Evolutionary conservation across 37 sponge, comb jelly and placozoan genomes (phyloP), one percentile per base, ranked within the genome.

Genomic region (Oscarella lobularis): DNA sequence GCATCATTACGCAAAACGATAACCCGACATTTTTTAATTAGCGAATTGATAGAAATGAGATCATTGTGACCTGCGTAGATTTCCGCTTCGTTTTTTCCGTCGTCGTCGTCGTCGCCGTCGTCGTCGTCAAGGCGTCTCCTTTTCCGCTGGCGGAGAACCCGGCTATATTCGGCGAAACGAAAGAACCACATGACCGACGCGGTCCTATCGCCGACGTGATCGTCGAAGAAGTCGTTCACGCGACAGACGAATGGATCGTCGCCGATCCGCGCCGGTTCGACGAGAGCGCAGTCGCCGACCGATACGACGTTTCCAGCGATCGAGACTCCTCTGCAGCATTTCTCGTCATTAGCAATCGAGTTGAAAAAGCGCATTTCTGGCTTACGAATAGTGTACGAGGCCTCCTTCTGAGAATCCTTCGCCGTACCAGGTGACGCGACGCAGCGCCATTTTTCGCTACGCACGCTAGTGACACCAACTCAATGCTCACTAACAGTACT

Each of bases 161-260:
- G 20, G 20, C 9, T 9, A 48, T 66, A n/a, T 66, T 76, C 77
- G 32, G 54, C 32, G 5, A 20, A 9, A 5, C 9, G 32, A 32
- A 66, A 76, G 67, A 76, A 76, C 77, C 77, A 76, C 6, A 2
- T 31, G 33, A 76, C 35, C 33, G n/a, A 66, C 29, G 67, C 77
- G 1, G 27, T 55, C 77, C 30, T 2, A 29, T 35, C 35, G 32
- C 36, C 35, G 36, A 37, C 35, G 2, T 37, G 1, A 1, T 72
- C 73, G 30, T 72, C 35, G 35, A 30, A 3, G 29, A 72, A 72
- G 36, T 9, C 60, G 14, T 27, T 9, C 9, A 48, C 20, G 9
- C 20, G 60, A 48, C 60, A 48, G 20, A 48, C 60, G 20, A 48
- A 48, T 27, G 60, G 60, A 27, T 48, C 60, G 20, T 48, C 60